A percentile compares a stretch with the other conserved stretches of the same genome.
These are phyloP conservation scores for Nothoprocta perdicaria DNA, from an alignment of 2,113 vertebrate genomes.

Conservation along the genomic window DNA sequence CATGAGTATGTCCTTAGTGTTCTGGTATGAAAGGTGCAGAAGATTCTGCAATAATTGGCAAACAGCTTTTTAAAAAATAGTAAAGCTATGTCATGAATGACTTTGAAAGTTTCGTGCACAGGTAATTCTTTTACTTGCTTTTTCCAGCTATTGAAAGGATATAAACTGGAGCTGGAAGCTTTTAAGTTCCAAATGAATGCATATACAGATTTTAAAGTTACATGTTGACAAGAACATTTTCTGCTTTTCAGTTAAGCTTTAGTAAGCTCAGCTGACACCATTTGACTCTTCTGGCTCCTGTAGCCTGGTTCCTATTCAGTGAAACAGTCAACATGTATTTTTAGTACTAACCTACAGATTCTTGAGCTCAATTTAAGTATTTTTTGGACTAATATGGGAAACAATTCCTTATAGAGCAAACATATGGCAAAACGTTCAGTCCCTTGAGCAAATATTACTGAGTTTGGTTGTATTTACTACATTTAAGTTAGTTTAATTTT, in stretches of 20 bases:
- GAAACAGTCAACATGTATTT: fast-evolving
- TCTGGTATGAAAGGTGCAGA: not conserved
- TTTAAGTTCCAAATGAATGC: not conserved
- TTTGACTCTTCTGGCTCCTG: not conserved
- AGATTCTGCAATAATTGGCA: not conserved
- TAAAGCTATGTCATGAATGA: not conserved
- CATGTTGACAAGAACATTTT: not conserved
- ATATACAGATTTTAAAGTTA: not conserved
- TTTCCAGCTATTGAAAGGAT: not conserved
- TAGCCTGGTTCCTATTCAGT: not conserved
- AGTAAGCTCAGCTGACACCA: not conserved
- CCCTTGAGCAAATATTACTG: not conserved
- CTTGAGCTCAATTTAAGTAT: not conserved
- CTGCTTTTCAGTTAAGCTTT: not conserved
- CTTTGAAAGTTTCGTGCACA: not conserved
- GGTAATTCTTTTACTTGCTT: not conserved
- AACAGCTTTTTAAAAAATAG: not conserved
- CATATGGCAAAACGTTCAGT: not conserved
- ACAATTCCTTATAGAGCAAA: not conserved
- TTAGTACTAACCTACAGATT: not conserved
- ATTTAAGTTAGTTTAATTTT: not conserved
- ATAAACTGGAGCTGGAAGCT: not conserved
- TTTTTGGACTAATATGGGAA: not conserved
- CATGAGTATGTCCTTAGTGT: not conserved
- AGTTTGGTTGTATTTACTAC: not conserved